These are phyloP conservation scores for Globia sparganii DNA, from an alignment of 2,888 invertebrate species.

Conservation along the genomic window DNA sequence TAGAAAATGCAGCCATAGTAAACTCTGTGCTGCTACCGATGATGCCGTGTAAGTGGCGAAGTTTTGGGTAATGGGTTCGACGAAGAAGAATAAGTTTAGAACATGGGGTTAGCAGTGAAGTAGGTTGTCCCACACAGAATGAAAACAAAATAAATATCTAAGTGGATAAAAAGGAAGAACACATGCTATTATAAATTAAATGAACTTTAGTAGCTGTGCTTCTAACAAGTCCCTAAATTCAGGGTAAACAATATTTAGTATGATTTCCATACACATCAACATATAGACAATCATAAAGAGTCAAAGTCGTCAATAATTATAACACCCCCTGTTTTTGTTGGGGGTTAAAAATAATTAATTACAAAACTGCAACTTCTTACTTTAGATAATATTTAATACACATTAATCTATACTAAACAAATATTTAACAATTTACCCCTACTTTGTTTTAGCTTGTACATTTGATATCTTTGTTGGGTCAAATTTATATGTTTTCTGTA, in stretches of 20 bases:
- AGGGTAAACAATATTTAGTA: constrained; percentile 14
- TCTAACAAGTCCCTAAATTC: constrained; percentile 5
- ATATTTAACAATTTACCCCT: constrained; percentile 68
- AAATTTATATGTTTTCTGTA: constrained; percentile 96
- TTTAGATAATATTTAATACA: constrained; percentile 73
- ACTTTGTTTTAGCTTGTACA: constrained; percentile 90
- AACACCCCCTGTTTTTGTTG: too few relatives aligned
- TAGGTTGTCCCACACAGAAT: background rate
- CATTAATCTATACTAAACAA: constrained; percentile 73
- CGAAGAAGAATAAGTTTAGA: too few relatives aligned
- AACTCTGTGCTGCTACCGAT: background rate
- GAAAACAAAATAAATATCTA: background rate
- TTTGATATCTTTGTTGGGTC: constrained; percentile 93
- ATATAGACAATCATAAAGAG: background rate
- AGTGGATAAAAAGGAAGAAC: background rate
- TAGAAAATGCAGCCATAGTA: background rate
- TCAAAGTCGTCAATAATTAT: background rate
- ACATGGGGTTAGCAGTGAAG: background rate
- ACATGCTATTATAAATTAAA: constrained; percentile 2
- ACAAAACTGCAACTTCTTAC: constrained; percentile 34
- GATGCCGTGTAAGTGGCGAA: background rate
- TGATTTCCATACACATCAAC: background rate
- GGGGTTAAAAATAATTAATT: constrained; percentile 26
- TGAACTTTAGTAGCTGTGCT: constrained; percentile 24
- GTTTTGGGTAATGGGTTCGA: background rate